Base-by-base conservation (phyloP, 2,888 invertebrate genomes). In the Limulus polyphemus region DNA sequence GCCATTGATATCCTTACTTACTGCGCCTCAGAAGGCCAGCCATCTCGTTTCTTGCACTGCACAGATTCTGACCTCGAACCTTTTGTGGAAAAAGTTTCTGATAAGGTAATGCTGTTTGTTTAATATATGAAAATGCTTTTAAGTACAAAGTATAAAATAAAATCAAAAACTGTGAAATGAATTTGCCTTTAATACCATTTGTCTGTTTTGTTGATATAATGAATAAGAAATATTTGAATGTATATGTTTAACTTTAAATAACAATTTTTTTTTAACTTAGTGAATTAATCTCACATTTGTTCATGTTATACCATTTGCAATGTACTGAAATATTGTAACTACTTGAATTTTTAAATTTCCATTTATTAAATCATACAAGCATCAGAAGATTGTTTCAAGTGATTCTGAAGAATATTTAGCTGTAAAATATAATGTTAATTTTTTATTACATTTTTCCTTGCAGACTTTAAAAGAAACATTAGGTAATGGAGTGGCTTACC, bases 1-100 rank as follows among this genome's bases (percentile, higher is more conserved):
- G 98, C 98, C 0, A 91, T 98, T 55, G 98, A 99, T 76, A 81
- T 99, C 62, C 78, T 99, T 60, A 97, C 97, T 0, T 89, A 90
- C 75, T 90, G 94, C 0, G 90, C 93, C 0, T 90, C 97, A 0
- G 93, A 94, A 72, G 83, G 86, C 50, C 83, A 88, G 68, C 85
- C 91, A 0, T 85, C 87, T 59, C 79, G 91, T 64, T 99, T 99
- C 79, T 85, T 97, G 75, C 90, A 91, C 71, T 91, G 92, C 0
- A 83, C 86, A 56, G 84, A 87, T 63, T 86, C 89, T 14, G 88
- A 95, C 74, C 84, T 97, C 62, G 84, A 87, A 74, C 90, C 92
- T 0, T 93, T 92, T 79, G 79, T 97, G 59, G 88, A 90, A 70
- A 82, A 90, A 67, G 84, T 97, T 78, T 80, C 84, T 2, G 97